Base-by-base conservation (phyloP, 2,797 vertebrate genomes). In the Antennarius maculatus region DNA sequence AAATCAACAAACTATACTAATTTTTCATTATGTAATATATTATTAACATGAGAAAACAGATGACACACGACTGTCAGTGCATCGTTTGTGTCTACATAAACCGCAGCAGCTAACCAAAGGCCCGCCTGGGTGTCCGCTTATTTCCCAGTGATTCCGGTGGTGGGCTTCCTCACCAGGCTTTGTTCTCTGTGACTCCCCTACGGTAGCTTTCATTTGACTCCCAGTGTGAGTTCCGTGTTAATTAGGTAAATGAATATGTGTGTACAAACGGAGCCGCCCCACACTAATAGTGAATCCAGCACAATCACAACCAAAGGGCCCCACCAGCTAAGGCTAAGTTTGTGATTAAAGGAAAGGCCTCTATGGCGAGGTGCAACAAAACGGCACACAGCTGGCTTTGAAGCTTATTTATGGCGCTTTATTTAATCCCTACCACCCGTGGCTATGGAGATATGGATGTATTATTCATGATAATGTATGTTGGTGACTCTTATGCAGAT, bases 401-500 rank as follows among this genome's bases (percentile, higher is more conserved):
- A 92, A 92, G 91, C 90, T 87, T 93, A 91, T 93, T 93, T 92
- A 91, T 87, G 88, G 83, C 67, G 89, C 84, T 91, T 91, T 90
- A 90, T 93, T 85, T 89, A 88, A 90, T 91, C 84, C 87, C 71
- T 76, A 87, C 90, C 90, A 88, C 91, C 91, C 86, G 80, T 88
- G 89, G 91, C 91, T 92, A 88, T 85, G 75, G 74, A 90, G 89
- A 90, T 90, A 89, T 86, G 85, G 82, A 91, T 89, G 88, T 88
- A 91, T 92, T 92, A 92, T 92, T 91, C 89, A 93, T 89, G 81
- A 88, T 92, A 90, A 92, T 91, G 84, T 91, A 92, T 92, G 87
- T 86, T 80, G 72, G 76, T 79, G 79, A 87, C 82, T 90, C 85
- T 78, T 91, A 91, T 93, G 89, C 83, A 92, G 90, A 93, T 92